These are phyloP conservation scores for Apamea epomidion DNA, from an alignment of 2,888 invertebrate genomes.

Conservation along the genomic window DNA sequence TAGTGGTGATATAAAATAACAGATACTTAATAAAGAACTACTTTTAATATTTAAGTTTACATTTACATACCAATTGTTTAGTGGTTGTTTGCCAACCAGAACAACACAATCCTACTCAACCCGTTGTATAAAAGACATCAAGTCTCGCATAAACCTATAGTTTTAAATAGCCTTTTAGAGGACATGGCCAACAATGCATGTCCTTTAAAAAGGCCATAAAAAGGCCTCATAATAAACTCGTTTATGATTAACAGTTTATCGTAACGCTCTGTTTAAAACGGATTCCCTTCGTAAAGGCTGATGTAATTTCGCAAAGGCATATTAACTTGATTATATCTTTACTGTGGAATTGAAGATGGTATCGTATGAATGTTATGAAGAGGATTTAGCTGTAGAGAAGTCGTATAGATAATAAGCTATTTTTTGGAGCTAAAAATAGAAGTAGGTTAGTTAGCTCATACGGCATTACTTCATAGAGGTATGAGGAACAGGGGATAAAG, in stretches of 20 bases:
- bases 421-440: background rate
- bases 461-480: too few species aligned
- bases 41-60: background rate
- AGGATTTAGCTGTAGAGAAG: background rate
- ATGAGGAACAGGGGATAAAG: too few species aligned
- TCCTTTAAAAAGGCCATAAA: conserved; percentile 47
- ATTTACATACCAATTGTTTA: background rate
- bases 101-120: background rate
- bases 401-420: background rate
- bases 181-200: conserved; percentile 18
- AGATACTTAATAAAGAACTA: too few species aligned
- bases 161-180: conserved; percentile 25
- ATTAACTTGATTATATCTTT: conserved; percentile 36
- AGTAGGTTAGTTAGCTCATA: background rate
- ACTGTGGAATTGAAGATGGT: conserved; percentile 49
- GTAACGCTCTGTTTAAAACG: conserved; percentile 58
- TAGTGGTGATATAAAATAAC: too few species aligned
- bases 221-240: conserved; percentile 15
- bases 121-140: conserved; percentile 13
- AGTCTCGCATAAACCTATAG: conserved; percentile 11
- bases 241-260: conserved; percentile 48
- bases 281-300: conserved; percentile 30
- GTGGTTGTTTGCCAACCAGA: background rate
- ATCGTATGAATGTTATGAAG: conserved; percentile 26
- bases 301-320: conserved; percentile 40